Percentiles rank a stretch among this genome's conserved stretches.
Conservation (phyloP, 1,140 invertebrate genomes). For the Phthorimaea operculella region DNA sequence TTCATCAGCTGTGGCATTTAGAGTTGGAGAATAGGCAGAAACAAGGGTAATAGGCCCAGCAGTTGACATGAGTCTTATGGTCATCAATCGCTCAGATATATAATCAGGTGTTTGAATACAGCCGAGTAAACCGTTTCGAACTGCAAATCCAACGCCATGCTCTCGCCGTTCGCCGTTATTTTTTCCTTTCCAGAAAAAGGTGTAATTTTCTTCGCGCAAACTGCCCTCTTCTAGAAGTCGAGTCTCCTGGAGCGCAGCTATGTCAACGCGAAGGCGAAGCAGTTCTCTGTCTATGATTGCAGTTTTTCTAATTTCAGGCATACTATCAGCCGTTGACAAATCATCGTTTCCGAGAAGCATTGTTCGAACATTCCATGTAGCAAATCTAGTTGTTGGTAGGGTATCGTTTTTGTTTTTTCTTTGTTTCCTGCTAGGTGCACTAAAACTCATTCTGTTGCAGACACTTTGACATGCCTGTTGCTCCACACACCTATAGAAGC, state of each 20-base stretch:
- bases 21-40: conserved; percentile 14
- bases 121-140: conserved; percentile 12
- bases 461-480: conserved; percentile 2
- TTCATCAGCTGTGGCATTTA: conserved; percentile 5
- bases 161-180: neutral
- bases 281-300: conserved; percentile 17
- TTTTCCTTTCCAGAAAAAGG: conserved; percentile 20
- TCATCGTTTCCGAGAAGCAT: conserved; percentile 13
- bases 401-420: neutral
- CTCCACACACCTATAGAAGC: conserved; percentile 9
- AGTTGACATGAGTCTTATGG: conserved; percentile 2
- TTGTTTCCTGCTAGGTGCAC: conserved; percentile 1
- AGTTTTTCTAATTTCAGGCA: conserved; percentile 16
- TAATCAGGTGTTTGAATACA: conserved; percentile 12
- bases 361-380: conserved; percentile 17
- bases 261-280: conserved; percentile 8
- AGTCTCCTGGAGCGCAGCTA: conserved; percentile 19
- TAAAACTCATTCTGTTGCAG: neutral
- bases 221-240: conserved; percentile 14
- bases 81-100: conserved; percentile 15
- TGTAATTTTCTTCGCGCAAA: conserved; percentile 14
- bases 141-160: conserved; percentile 18
- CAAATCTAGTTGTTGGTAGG: neutral
- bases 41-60: conserved; percentile 12
- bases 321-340: neutral